Conservation (phyloP, 2,888 invertebrate species). For the Horisme vitalbata region DNA sequence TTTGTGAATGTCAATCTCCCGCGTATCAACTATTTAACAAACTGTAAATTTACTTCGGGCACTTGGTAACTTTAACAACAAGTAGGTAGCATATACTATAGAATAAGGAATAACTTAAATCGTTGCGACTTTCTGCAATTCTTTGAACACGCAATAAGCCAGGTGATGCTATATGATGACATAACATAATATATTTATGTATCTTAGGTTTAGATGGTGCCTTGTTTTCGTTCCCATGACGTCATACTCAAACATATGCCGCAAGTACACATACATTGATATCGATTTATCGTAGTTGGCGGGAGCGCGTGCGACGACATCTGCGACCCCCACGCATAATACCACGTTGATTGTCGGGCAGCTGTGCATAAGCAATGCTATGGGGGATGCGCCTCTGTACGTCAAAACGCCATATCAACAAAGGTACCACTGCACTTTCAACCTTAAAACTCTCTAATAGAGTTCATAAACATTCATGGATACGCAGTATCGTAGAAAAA, state of each 20-base stretch:
- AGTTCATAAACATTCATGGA: background rate
- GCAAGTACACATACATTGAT: conserved; percentile 37
- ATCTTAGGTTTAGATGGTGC: background rate
- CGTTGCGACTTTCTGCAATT: no score
- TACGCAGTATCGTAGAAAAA: conserved; percentile 17
- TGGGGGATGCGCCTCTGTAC: conserved; percentile 33
- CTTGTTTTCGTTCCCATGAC: conserved; percentile 25
- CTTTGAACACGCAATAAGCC: no score
- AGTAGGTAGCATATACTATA: no score
- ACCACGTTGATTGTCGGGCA: conserved; percentile 68
- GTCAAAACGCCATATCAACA: conserved; percentile 24
- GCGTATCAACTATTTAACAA: no score
- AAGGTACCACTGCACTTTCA: conserved; percentile 18
- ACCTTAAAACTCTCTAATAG: conserved; percentile 10
- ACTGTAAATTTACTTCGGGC: no score
- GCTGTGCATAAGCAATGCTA: conserved; percentile 71
- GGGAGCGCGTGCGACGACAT: conserved; percentile 65
- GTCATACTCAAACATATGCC: conserved; percentile 33
- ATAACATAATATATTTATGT: no score
- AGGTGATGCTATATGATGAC: no score
- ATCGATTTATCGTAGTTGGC: conserved; percentile 58
- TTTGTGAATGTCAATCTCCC: no score
- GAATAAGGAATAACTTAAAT: no score
- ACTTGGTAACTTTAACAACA: no score
- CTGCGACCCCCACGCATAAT: conserved; percentile 78